Evolutionary conservation across 2,888 invertebrate species (phyloP), one percentile per base, ranked within the genome.

Genomic region (Ptychoptera contaminata): DNA sequence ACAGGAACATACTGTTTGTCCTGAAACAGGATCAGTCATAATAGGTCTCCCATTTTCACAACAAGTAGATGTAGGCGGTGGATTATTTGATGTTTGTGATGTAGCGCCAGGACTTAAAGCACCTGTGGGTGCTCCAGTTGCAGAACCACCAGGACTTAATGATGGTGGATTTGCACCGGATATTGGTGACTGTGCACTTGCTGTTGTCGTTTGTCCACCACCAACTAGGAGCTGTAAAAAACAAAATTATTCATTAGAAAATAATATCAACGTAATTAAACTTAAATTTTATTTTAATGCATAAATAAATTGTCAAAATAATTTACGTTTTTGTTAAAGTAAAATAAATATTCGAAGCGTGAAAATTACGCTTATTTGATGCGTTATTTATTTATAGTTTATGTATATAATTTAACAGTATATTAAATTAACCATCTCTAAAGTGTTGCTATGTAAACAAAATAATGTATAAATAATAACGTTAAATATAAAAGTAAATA

Each of bases 1-100:
- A 68, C 92, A 92, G 55, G 90, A 90, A 69, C 91, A 92, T 55
- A 92, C 87, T 44, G 87, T 84, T 67, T 91, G 90, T 32, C 91
- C 91, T 51, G 88, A 86, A 48, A 90, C 84, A 9, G 91, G 90
- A 67, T 92, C 91, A 54, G 88, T 88, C 73, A 88, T 84, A 65
- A 91, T 80, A 52, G 90, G 88, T 50, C 90, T 76, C 43, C 90
- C 90, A 53, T 87, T 87, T 63, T 91, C 91, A 70, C 91, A 91
- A 68, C 91, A 91, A 44, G 78, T 72, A 53, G 67, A 56, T 49
- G 52, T 51, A 45, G 70, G 67, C 48, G 71, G 42, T 41, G 49
- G 37, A 30, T 56, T 49, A 11, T 58, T 57, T 43, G 60, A 58
- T 46, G 60, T 65, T 42, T 42, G 42, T 44, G 65, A 65, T 50